Percentiles rank a stretch among this genome's conserved stretches.
These are phyloP conservation scores for Danaus plexippus DNA, from an alignment of 1,140 invertebrate species.

Conservation along the genomic window DNA sequence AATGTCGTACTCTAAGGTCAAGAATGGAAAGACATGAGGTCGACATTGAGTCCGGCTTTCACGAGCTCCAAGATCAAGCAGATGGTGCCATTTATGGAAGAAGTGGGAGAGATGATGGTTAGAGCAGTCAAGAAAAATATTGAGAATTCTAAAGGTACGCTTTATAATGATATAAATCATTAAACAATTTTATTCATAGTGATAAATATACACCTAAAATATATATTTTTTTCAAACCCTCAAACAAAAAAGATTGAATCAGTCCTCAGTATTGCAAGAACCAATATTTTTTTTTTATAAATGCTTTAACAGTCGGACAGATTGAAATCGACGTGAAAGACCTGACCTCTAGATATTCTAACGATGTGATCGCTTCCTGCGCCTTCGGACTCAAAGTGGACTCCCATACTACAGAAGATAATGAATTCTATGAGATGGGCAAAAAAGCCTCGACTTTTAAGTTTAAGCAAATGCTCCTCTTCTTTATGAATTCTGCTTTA, in stretches of 20 bases:
- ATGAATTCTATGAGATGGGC: constrained; percentile 70
- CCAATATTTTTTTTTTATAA: too few species aligned
- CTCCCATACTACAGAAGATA: constrained; percentile 65
- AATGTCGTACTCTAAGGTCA: constrained; percentile 30
- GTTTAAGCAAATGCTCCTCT: constrained; percentile 18
- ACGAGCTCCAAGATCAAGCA: constrained; percentile 69
- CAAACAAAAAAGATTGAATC: too few species aligned
- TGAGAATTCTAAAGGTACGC: too few species aligned
- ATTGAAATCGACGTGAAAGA: constrained; percentile 38
- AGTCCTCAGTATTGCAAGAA: too few species aligned
- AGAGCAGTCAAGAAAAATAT: too few species aligned
- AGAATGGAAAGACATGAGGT: constrained; percentile 68
- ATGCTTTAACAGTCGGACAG: too few species aligned
- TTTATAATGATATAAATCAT: too few species aligned
- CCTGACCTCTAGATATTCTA: constrained; percentile 67
- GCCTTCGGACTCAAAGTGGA: constrained; percentile 72
- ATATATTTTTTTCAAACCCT: too few species aligned
- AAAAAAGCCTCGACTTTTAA: constrained; percentile 36
- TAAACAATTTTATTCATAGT: too few species aligned
- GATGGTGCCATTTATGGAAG: constrained; percentile 29
- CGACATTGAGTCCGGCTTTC: constrained; percentile 69
- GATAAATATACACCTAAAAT: too few species aligned
- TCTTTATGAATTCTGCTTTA: constrained; percentile 13
- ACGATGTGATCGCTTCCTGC: constrained; percentile 63
- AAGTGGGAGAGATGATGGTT: constrained; percentile 26